phyloP scores from a whole-genome alignment of 2,888 invertebrate species.

The Helicoverpa assulta region DNA sequence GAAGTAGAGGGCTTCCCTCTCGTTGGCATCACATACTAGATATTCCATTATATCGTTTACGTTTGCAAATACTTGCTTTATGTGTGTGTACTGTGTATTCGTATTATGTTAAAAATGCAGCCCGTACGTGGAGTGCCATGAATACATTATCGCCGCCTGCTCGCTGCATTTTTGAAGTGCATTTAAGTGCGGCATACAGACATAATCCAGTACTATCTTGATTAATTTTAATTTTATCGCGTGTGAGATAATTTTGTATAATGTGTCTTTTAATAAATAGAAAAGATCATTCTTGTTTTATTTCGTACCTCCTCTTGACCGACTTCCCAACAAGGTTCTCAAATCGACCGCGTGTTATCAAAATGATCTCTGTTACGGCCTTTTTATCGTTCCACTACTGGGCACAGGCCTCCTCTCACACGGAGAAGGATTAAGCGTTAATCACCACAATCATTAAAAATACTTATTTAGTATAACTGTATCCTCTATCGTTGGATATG shows the following conservation, averaged over 20 bases:
- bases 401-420: no score
- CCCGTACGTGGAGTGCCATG: conserved; percentile 54
- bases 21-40: conserved; percentile 39
- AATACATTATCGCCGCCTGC: conserved; percentile 52
- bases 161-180: conserved; percentile 75
- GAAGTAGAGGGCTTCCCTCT: conserved; percentile 26
- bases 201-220: conserved; percentile 58
- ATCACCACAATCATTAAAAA: not conserved
- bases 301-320: conserved; percentile 23
- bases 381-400: no score
- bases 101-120: conserved; percentile 68
- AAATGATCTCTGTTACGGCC: not conserved
- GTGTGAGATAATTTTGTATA: conserved; percentile 67
- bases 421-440: no score
- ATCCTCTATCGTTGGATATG: no score
- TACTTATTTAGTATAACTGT: no score
- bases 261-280: conserved; percentile 57
- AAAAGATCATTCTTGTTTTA: conserved; percentile 46
- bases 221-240: conserved; percentile 64
- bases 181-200: conserved; percentile 72
- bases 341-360: no score
- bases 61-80: conserved; percentile 57
- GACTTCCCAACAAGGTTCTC: no score
- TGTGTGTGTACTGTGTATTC: conserved; percentile 57
- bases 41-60: conserved; percentile 47